Evolutionary conservation across 2,113 vertebrate species (phyloP), one percentile per base, ranked within the genome.

Genomic region (Cnemophilus loriae): DNA sequence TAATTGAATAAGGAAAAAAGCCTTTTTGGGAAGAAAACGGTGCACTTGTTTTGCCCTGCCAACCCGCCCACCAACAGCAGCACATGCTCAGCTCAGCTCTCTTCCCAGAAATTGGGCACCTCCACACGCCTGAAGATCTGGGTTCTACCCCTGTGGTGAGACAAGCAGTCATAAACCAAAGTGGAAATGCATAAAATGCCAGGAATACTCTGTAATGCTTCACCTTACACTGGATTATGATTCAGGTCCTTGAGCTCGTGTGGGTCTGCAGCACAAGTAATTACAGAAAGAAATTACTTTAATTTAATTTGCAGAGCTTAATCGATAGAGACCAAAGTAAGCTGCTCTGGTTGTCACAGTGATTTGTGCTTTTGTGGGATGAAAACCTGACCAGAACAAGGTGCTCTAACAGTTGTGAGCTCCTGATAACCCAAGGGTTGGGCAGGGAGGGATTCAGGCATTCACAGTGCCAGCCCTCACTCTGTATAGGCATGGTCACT

Each of bases 291-390:
- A 93, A 93, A 87, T 89, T 37, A 41, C 56, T 87, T 77, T 70
- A 84, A 94, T 90, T 93, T 74, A 92, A 95, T 96, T 97, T 89
- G 87, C 65, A 37, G 41, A 73, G 11, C 23, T 78, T 82, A 84
- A 93, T 93, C 13, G 0, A 76, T 89, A 84, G 74, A 30, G 57
- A 82, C 39, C 57, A 82, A 60, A 89, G 81, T 20, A 39, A 77
- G 56, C 35, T 52, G 56, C 69, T 73, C 37, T 79, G 69, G 20
- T 64, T 94, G 69, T 82, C 69, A 76, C 41, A 56, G 46, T 46
- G 47, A 68, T 95, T 91, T 64, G 39, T 65, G 68, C 55, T 63
- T 50, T 1, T 81, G 55, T 59, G 13, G 44, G 60, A 78, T 71
- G 91, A 32, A 89, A 87, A 33, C 33, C 52, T 65, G 69, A 46